These are phyloP conservation scores for Lapara coniferarum DNA, from an alignment of 2,888 invertebrate species.

Conservation along the genomic window DNA sequence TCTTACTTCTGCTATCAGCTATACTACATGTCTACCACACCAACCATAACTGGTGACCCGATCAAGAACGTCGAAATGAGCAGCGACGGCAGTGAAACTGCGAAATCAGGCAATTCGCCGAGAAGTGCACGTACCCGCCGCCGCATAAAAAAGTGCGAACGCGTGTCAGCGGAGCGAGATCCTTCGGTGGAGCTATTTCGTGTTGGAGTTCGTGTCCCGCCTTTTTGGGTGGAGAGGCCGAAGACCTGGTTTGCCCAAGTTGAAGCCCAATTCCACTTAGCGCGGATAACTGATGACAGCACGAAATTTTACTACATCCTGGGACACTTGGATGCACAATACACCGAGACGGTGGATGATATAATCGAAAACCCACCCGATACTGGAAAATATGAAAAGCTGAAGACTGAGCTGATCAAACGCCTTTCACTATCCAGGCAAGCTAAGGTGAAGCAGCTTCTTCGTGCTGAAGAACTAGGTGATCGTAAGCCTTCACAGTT, in stretches of 20 bases:
- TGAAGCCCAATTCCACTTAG: not conserved
- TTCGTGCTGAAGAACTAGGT: conserved; percentile 34
- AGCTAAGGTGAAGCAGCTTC: conserved; percentile 33
- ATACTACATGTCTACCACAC: too few relatives aligned
- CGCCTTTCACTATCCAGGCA: conserved; percentile 32
- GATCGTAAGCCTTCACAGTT: conserved; percentile 37
- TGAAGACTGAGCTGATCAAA: conserved; percentile 28
- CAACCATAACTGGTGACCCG: too few relatives aligned
- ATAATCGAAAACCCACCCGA: not conserved
- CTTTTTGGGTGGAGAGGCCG: not conserved
- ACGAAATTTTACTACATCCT: not conserved
- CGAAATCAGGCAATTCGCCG: too few relatives aligned
- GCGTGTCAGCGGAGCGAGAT: not conserved
- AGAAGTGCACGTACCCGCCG: too few relatives aligned
- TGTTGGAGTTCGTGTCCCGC: not conserved
- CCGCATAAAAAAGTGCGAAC: too few relatives aligned
- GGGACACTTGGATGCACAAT: not conserved
- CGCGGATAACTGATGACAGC: not conserved
- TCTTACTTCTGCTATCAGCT: too few relatives aligned
- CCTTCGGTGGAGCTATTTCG: not conserved
- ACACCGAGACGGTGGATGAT: not conserved
- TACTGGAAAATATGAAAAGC: not conserved
- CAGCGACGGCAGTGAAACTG: too few relatives aligned
- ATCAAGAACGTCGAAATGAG: too few relatives aligned
- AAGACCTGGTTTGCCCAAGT: not conserved